phyloP scores from a whole-genome alignment of 2,113 vertebrate genomes.

The Ploceus nigricollis region DNA sequence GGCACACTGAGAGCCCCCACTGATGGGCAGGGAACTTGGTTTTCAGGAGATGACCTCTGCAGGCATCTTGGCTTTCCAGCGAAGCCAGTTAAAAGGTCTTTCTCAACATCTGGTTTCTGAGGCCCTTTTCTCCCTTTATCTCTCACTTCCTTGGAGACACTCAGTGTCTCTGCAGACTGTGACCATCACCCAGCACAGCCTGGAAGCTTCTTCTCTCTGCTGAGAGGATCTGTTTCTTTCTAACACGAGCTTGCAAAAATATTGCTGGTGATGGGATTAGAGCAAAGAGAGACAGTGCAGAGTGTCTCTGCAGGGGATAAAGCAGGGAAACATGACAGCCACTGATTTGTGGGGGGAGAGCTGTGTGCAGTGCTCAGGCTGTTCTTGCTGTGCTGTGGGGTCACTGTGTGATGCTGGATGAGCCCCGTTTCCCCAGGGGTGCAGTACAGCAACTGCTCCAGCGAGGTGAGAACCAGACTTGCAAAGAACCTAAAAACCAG shows the following conservation, averaged over 20 bases:
- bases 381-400: rapidly evolving
- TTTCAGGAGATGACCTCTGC: neutral
- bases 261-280: neutral
- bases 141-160: neutral
- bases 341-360: neutral
- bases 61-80: neutral
- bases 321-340: neutral
- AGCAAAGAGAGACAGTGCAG: neutral
- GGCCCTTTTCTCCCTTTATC: neutral
- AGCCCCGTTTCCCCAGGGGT: neutral
- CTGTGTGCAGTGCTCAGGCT: neutral
- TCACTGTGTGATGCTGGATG: neutral
- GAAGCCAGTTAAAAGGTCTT: neutral
- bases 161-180: neutral
- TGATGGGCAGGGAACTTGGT: neutral
- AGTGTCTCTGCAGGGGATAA: neutral
- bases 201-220: neutral
- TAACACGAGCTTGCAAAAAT: neutral
- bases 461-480: neutral
- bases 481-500: neutral
- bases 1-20: neutral
- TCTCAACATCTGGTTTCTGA: neutral
- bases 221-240: neutral
- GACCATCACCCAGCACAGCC: neutral
- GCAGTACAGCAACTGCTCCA: neutral